Base-by-base conservation (phyloP, 2,113 vertebrate species). In the Nerophis lumbriciformis region DNA sequence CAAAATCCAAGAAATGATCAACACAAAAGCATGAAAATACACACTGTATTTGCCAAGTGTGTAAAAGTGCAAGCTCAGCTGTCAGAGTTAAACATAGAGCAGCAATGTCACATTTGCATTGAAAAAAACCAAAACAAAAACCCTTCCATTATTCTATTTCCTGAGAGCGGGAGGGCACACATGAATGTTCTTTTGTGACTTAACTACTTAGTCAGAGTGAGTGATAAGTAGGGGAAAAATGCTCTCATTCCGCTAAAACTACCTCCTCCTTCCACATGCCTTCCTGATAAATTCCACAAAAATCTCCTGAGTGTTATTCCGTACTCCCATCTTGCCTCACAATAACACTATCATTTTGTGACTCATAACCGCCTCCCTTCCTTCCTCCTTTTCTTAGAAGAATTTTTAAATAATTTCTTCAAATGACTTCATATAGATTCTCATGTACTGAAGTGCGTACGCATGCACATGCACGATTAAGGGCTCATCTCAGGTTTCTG, bases 401-500 rank as follows among this genome's bases (percentile, higher is more conserved):
- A 9, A 7, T 44, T 19, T n/a, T 21, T 44, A 4, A 57, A 19
- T 37, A 15, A 37, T 12, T n/a, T 44, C 55, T 21, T n/a, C 4
- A 19, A 62, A 49, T 65, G 42, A 14, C 59, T 16, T 45, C 6
- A 76, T 56, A 72, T 69, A 73, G 65, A 59, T 11, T 6, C 21
- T 37, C 13, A 44, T 38, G 19, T 8, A 42, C 8, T 8, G 39
- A 42, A 42, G 8, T 42, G 6, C 38, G 6, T 53, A 45, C 15
- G 2, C 37, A 42, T 28, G 44, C 65, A 72, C 49, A 48, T 64
- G 55, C 62, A 73, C 14, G 79, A 78, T 79, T 71, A 88, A 48
- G 68, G 59, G 76, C n/a, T 38, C 4, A n/a, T 83, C 76, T 88
- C 79, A 8, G 48, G 81, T 86, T 85, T 76, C 84, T 63, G 65